phyloP scores from a whole-genome alignment of 2,113 vertebrate genomes.

The Crotophaga sulcirostris region DNA sequence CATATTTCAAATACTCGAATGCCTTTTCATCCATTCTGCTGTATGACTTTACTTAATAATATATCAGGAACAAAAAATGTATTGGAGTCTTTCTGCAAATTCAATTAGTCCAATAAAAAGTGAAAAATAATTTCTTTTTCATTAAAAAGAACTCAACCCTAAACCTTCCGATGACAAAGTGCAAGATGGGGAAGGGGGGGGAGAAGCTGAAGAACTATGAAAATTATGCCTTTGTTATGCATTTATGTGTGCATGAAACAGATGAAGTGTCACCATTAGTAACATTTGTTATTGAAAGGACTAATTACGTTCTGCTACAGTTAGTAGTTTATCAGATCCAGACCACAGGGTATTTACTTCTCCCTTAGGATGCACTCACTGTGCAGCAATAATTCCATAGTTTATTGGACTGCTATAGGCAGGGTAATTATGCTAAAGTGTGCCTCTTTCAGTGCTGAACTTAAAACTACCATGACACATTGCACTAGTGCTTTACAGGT shows the following conservation, averaged over 20 bases:
- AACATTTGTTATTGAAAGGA: conserved; percentile 50
- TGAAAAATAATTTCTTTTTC: conserved; percentile 77
- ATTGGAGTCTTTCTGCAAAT: conserved; percentile 73
- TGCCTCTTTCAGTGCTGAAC: background rate
- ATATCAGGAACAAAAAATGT: conserved; percentile 72
- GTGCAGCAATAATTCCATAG: background rate
- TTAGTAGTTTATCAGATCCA: conserved; percentile 14
- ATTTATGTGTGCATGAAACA: background rate
- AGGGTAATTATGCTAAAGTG: background rate
- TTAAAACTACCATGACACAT: background rate
- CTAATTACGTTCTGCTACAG: conserved; percentile 32
- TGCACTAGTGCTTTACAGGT: background rate
- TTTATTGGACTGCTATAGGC: background rate
- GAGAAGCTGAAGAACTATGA: background rate
- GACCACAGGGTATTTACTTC: background rate
- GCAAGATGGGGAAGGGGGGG: background rate
- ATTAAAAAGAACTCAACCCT: conserved; percentile 69
- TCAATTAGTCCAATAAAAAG: conserved; percentile 81
- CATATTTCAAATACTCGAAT: conserved; percentile 71
- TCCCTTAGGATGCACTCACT: background rate
- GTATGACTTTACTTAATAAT: conserved; percentile 71
- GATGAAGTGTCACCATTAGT: conserved; percentile 33
- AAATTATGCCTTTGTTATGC: conserved; percentile 42
- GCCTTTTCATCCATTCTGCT: conserved; percentile 73
- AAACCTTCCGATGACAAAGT: conserved; percentile 53